phyloP scores from a whole-genome alignment of 2,113 vertebrate genomes.

The Zosterops pallidus region DNA sequence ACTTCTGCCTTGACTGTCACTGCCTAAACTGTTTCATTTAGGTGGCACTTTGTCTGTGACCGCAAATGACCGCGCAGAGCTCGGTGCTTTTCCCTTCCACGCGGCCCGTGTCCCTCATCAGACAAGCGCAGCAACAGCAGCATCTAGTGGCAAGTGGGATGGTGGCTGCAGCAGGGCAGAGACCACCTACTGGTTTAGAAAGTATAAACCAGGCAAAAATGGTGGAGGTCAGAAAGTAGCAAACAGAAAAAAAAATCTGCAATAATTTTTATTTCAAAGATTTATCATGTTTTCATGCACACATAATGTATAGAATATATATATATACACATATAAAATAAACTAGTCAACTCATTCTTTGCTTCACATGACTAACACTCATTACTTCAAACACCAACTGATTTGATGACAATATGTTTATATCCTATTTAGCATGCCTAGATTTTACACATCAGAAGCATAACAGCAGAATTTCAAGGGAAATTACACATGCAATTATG shows the following conservation, averaged over 20 bases:
- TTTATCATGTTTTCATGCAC: not conserved
- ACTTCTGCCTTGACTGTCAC: not conserved
- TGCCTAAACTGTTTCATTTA: not conserved
- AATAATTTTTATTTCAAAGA: not conserved
- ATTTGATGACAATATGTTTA: not conserved
- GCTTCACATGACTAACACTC: rapidly evolving
- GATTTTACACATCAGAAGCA: not conserved
- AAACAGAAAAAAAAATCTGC: not conserved
- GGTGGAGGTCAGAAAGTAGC: not conserved
- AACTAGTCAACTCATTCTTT: not conserved
- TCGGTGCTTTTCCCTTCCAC: rapidly evolving
- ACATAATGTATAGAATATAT: not conserved
- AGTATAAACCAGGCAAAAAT: not conserved
- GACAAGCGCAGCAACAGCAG: not conserved
- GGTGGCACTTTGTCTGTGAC: not conserved
- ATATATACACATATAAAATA: not conserved
- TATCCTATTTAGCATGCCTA: not conserved
- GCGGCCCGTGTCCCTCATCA: rapidly evolving
- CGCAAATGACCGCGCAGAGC: rapidly evolving
- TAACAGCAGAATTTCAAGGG: not conserved
- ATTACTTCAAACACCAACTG: not conserved
- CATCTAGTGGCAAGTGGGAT: not conserved
- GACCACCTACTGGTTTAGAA: rapidly evolving
- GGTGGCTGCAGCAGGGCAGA: not conserved
- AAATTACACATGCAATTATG: not conserved